Conservation (phyloP, 2,113 vertebrate species). For the Festucalex cinctus region DNA sequence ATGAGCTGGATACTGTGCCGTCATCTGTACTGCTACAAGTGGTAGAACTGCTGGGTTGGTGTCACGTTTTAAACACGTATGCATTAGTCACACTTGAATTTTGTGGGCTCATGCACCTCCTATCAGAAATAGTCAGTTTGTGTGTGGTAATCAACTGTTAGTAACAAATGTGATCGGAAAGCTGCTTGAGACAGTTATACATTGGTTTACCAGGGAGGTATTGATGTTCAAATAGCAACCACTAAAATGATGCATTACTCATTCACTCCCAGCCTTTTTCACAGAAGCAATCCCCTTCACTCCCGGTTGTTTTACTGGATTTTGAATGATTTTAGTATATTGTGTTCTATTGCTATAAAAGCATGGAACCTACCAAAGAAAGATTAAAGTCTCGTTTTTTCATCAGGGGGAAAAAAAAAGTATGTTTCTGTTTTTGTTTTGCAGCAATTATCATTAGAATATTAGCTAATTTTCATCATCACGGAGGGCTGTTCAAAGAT, state of each 20-base stretch:
- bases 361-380: no score
- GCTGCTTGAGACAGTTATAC: not conserved
- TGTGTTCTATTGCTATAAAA: no score
- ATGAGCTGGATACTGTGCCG: constrained; percentile 87
- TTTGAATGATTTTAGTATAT: no score
- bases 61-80: not conserved
- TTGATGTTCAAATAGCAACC: not conserved
- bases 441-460: no score
- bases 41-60: constrained; percentile 89
- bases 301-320: no score
- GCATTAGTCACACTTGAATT: not conserved
- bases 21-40: constrained; percentile 88
- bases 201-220: not conserved
- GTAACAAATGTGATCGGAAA: not conserved
- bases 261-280: no score
- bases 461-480: no score
- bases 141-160: not conserved
- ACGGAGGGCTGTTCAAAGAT: no score
- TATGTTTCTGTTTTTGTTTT: no score
- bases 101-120: not conserved
- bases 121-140: not conserved
- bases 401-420: no score
- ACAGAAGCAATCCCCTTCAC: no score
- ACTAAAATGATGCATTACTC: not conserved
- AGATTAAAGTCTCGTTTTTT: no score